Conservation (phyloP, 2,888 invertebrate genomes). For the Deilephila elpenor region DNA sequence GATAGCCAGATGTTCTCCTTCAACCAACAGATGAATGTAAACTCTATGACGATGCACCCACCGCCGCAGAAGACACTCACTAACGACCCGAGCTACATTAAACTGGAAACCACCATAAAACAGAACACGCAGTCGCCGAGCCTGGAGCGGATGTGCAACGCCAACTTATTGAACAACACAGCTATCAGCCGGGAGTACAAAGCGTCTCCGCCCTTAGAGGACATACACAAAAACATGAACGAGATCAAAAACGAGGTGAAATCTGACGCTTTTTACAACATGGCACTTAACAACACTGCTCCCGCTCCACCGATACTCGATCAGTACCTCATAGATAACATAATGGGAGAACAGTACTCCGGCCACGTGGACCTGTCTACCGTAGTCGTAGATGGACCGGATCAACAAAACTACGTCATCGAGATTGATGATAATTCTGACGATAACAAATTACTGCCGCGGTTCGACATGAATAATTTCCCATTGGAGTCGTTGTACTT, state of each 20-base stretch:
- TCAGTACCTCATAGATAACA: constrained; percentile 75
- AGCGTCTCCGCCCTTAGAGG: constrained; percentile 77
- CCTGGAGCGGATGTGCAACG: constrained; percentile 76
- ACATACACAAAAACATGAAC: constrained; percentile 76
- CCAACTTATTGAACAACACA: constrained; percentile 66
- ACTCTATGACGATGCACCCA: constrained; percentile 69
- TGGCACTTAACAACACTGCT: constrained; percentile 61
- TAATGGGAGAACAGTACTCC: constrained; percentile 74
- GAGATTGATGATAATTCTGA: constrained; percentile 81
- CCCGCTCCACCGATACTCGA: constrained; percentile 71
- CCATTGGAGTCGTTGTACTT: constrained; percentile 74
- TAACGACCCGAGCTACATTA: constrained; percentile 78
- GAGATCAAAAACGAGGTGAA: constrained; percentile 80
- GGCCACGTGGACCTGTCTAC: constrained; percentile 71
- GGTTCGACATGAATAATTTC: constrained; percentile 73
- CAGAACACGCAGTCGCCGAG: constrained; percentile 79
- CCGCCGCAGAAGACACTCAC: constrained; percentile 72
- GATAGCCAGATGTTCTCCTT: constrained; percentile 74
- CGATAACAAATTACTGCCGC: constrained; percentile 73
- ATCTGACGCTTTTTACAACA: constrained; percentile 72
- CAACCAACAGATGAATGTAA: constrained; percentile 73
- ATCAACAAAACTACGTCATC: constrained; percentile 74
- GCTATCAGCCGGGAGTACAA: constrained; percentile 72
- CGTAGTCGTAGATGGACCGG: constrained; percentile 65
- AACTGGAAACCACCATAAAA: constrained; percentile 76